Conservation (phyloP, 2,113 vertebrate species). For the Apaloderma vittatum region DNA sequence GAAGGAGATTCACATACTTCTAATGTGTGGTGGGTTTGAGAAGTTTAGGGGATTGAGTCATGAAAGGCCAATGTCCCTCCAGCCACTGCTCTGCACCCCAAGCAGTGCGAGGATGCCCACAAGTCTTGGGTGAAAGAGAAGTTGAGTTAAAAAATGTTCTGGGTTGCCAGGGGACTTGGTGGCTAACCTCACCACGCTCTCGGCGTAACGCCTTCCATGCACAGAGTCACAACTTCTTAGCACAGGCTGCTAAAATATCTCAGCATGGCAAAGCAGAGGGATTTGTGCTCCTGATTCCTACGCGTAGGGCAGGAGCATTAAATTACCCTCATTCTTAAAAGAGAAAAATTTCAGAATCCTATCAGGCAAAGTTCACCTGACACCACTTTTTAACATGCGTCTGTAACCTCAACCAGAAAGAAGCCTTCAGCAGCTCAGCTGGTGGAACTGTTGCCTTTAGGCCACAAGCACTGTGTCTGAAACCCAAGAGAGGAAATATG, state of each 20-base stretch:
- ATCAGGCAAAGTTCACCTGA: neutral
- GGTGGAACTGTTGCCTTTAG: neutral
- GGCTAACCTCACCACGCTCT: neutral
- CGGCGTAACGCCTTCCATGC: rapidly evolving
- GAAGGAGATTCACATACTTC: neutral
- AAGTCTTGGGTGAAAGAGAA: neutral
- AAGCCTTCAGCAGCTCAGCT: neutral
- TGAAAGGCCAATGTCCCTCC: neutral
- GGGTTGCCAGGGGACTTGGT: neutral
- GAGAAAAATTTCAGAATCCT: neutral
- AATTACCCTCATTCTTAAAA: neutral
- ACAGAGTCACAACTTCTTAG: neutral
- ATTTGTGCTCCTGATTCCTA: neutral
- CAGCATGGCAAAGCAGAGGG: neutral
- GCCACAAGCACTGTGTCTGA: neutral
- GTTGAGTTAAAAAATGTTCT: neutral
- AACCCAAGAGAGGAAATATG: neutral
- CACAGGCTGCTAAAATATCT: neutral
- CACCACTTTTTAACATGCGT: neutral
- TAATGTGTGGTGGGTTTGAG: neutral
- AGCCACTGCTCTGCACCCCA: neutral
- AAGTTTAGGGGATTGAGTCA: neutral
- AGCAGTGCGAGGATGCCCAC: neutral
- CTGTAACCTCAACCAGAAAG: conserved; percentile 15
- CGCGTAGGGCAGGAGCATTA: neutral